These are phyloP conservation scores for Dasypus novemcinctus DNA, from an alignment of 2,113 vertebrate genomes.

Conservation along the genomic window DNA sequence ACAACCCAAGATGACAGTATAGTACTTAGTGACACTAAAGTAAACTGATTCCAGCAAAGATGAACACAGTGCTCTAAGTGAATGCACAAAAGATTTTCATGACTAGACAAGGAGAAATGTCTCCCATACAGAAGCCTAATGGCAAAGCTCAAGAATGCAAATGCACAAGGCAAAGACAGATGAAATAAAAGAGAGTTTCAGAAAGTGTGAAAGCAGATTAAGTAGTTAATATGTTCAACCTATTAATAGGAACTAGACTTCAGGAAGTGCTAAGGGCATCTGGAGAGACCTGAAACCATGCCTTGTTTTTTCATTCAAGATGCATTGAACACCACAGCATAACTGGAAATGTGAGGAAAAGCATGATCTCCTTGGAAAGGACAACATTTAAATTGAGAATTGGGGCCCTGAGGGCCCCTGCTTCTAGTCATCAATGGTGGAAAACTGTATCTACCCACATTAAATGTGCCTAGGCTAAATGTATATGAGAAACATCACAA, in stretches of 20 bases:
- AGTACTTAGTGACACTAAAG: not conserved
- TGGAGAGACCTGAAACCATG: not conserved
- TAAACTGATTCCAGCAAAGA: not conserved
- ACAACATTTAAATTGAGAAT: not conserved
- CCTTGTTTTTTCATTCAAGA: not conserved
- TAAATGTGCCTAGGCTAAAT: not conserved
- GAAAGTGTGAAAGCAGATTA: constrained; percentile 8
- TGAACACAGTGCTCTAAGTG: not conserved
- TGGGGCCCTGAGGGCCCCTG: not conserved
- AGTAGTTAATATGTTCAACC: not conserved
- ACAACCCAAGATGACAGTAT: not conserved
- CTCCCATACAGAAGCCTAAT: not conserved
- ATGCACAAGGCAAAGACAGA: not conserved
- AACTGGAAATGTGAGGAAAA: not conserved
- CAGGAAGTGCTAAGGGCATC: not conserved
- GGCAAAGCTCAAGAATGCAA: constrained; percentile 6
- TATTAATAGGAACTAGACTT: not conserved
- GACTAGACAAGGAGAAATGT: not conserved
- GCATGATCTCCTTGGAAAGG: not conserved
- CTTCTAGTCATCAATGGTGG: not conserved
- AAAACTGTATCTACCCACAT: not conserved
- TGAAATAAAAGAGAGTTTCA: not conserved
- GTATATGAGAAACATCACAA: not conserved
- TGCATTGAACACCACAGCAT: not conserved
- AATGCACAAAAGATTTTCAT: not conserved